Conservation (phyloP, 1,140 invertebrate genomes). For the Nixonia krombeini region DNA sequence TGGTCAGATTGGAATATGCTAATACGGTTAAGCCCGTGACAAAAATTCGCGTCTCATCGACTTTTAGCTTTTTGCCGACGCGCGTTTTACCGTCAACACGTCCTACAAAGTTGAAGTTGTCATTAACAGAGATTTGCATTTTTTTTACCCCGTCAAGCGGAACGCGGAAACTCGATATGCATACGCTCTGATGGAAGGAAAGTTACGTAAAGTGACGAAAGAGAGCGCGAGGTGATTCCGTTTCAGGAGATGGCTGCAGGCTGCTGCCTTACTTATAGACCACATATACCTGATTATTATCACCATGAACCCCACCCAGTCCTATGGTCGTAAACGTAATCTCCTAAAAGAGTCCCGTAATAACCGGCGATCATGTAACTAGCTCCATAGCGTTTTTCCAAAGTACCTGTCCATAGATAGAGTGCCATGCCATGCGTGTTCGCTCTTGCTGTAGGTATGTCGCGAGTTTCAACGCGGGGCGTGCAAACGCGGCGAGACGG, state of each 20-base stretch:
- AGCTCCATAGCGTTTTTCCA: constrained; percentile 47
- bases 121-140: not conserved
- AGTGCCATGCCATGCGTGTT: constrained; percentile 71
- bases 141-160: too few relatives aligned
- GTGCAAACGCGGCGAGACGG: constrained; percentile 94
- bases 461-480: constrained; percentile 97
- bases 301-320: constrained; percentile 26
- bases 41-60: too few relatives aligned
- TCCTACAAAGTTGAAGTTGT: not conserved
- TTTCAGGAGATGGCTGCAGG: constrained; percentile 32
- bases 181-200: constrained; percentile 2
- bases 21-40: too few relatives aligned
- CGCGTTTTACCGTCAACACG: too few relatives aligned
- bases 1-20: too few relatives aligned
- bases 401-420: constrained; percentile 61
- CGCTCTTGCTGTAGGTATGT: constrained; percentile 89
- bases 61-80: too few relatives aligned
- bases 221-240: not conserved
- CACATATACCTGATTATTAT: constrained; percentile 41
- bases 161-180: too few relatives aligned
- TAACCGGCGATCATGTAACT: constrained; percentile 40
- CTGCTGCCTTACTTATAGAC: constrained; percentile 48
- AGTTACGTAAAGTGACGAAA: not conserved
- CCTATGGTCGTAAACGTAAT: constrained; percentile 30
- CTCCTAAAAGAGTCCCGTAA: constrained; percentile 8